phyloP scores from a whole-genome alignment of 2,797 vertebrate genomes.

The Crossoptilon crossoptilon region DNA sequence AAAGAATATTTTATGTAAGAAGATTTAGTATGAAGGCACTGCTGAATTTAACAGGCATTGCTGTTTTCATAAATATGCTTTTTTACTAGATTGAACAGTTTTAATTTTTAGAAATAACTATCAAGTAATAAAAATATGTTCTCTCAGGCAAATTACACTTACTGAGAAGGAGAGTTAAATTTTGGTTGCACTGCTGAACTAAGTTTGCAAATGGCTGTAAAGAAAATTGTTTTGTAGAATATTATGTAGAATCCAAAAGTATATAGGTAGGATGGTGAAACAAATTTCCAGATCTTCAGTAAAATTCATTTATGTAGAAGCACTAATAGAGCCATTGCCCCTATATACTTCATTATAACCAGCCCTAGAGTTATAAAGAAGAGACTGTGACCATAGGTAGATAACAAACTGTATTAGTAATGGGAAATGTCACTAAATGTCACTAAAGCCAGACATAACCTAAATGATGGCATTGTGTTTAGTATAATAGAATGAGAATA shows the following conservation, averaged over 20 bases:
- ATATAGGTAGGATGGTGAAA: neutral
- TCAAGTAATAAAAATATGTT: neutral
- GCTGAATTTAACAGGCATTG: neutral
- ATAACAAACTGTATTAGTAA: conserved; percentile 35
- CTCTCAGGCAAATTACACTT: neutral
- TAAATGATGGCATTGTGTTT: conserved; percentile 33
- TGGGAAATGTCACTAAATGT: conserved; percentile 56
- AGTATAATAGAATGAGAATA: conserved; percentile 36
- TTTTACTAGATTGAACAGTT: neutral
- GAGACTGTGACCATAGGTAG: neutral
- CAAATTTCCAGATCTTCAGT: neutral
- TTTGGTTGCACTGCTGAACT: neutral
- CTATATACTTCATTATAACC: neutral
- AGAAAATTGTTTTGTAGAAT: neutral
- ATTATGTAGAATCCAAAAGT: neutral
- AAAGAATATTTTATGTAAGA: neutral
- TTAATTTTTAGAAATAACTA: neutral
- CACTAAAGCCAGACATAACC: conserved; percentile 54
- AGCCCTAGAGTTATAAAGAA: conserved; percentile 4
- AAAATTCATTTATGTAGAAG: neutral
- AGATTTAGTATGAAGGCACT: neutral
- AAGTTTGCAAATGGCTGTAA: neutral
- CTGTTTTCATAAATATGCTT: neutral
- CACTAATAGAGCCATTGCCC: neutral
- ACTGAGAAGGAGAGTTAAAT: neutral